Base-by-base conservation (phyloP, 2,888 invertebrate species). In the Agonopterix arenella region DNA sequence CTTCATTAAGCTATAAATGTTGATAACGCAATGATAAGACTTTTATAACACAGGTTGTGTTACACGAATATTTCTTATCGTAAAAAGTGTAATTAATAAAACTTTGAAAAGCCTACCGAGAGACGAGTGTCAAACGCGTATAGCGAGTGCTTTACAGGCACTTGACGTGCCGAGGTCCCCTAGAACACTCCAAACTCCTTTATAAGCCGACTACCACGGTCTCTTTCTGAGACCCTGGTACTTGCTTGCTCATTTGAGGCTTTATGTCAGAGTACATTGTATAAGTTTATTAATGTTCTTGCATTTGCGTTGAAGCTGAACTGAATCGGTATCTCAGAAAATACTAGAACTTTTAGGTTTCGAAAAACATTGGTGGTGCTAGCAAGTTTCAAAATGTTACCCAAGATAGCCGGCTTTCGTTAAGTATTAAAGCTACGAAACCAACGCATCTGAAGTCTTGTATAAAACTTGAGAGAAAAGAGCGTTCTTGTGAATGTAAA, bases 121-220 rank as follows among this genome's bases (percentile, higher is more conserved):
- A 56, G 54, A 53, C 51, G 54, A 49, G 58, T 57, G 63, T 59
- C 57, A 55, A 59, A 62, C 59, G 64, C 59, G 57, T 62, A 68
- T 64, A 60, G 65, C 62, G 28, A 28, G 53, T 58, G 64, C 70
- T 66, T 62, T 62, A 59, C 57, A 48, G 57, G 55, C 61, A 57
- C 68, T 70, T 56, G 57, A 61, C 59, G 56, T 60, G 60, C 56
- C 56, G 61, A 5, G 7, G 28, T 28, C 57, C 66, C 64, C 62
- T 58, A 58, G 56, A 59, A 61, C 65, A 68, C 71, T 74, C 58
- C 54, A 70, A 73, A 70, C 68, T 71, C 68, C 68, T 71, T 69
- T 69, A 72, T 73, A 71, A 74, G 68, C 68, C 62, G 54, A 60
- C 61, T 59, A 61, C 64, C 53, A 54, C 59, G 55, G 62, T 62